Evolutionary conservation across 92 coral and sea anemone species (phyloP).

Genomic region (Paragorgia papillata): DNA sequence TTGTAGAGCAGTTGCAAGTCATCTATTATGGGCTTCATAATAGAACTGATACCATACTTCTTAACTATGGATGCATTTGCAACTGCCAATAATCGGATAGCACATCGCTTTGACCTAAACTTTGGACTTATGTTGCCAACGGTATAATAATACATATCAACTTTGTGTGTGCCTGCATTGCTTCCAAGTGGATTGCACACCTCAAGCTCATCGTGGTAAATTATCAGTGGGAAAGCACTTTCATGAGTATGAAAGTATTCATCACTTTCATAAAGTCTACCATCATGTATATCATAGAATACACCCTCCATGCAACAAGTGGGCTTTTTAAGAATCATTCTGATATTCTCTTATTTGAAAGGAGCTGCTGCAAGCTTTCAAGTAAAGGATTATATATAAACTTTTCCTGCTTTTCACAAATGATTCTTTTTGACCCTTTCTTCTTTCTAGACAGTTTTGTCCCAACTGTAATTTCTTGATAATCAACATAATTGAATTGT

Average conservation of each 20-base stretch:
- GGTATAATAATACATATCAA: too few relatives aligned
- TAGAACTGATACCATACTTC: too few relatives aligned
- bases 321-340: constrained; percentile 9
- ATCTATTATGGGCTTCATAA: too few relatives aligned
- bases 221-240: too few relatives aligned
- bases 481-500: constrained; percentile 30
- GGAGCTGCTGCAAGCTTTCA: constrained; percentile 24
- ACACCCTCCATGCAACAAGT: constrained; percentile 3
- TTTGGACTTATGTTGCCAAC: too few relatives aligned
- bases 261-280: constrained; percentile 8
- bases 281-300: constrained; percentile 34
- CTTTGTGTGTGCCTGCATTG: too few relatives aligned
- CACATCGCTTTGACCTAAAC: too few relatives aligned
- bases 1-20: too few relatives aligned
- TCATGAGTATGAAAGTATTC: not conserved
- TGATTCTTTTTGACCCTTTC: constrained; percentile 1
- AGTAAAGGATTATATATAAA: constrained; percentile 25
- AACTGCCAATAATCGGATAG: too few relatives aligned
- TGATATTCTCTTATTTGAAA: constrained; percentile 15
- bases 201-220: too few relatives aligned
- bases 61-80: too few relatives aligned
- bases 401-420: constrained; percentile 21
- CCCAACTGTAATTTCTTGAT: not conserved
- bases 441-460: not conserved
- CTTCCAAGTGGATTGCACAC: too few relatives aligned